Evolutionary conservation across 2,113 vertebrate genomes (phyloP).

Genomic region (Caranx melampygus): DNA sequence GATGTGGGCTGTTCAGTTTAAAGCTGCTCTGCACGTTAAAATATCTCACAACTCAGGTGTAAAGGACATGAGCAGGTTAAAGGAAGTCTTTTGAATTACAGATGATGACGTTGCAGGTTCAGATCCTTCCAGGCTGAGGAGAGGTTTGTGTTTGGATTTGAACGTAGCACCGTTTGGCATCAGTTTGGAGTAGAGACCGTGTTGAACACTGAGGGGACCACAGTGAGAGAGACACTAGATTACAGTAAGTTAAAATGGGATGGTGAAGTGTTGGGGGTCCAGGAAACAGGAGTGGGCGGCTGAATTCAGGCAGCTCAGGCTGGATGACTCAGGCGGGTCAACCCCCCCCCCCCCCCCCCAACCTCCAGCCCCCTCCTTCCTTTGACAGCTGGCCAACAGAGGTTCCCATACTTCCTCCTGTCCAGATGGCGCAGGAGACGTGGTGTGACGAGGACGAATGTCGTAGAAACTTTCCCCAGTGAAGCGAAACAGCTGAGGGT

Average conservation of each 20-base stretch:
- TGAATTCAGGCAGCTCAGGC: constrained; percentile 21
- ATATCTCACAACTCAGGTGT: too few species aligned
- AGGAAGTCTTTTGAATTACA: too few species aligned
- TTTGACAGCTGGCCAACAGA: constrained; percentile 71
- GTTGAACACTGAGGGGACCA: background rate
- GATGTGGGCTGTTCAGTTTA: background rate
- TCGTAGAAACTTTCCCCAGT: constrained; percentile 3
- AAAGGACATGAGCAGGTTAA: too few species aligned
- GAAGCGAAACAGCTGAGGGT: background rate
- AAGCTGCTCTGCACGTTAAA: background rate
- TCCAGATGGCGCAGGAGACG: constrained; percentile 61
- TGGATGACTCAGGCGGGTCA: constrained; percentile 1
- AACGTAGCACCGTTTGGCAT: constrained; percentile 9
- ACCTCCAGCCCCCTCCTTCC: constrained; percentile 4
- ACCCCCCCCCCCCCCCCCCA: background rate
- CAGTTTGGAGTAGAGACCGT: background rate
- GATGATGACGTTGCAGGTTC: background rate
- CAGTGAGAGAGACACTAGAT: constrained; percentile 35
- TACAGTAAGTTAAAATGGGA: constrained; percentile 13
- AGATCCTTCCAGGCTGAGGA: background rate
- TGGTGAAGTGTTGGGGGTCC: constrained; percentile 7
- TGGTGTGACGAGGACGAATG: constrained; percentile 22
- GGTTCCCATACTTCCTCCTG: constrained; percentile 70
- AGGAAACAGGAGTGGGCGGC: constrained; percentile 37
- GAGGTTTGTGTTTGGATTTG: constrained; percentile 13